A percentile compares a stretch with the other conserved stretches of the same genome.
These are phyloP conservation scores for Aythya baeri DNA, from an alignment of 2,113 vertebrate species.

Conservation along the genomic window DNA sequence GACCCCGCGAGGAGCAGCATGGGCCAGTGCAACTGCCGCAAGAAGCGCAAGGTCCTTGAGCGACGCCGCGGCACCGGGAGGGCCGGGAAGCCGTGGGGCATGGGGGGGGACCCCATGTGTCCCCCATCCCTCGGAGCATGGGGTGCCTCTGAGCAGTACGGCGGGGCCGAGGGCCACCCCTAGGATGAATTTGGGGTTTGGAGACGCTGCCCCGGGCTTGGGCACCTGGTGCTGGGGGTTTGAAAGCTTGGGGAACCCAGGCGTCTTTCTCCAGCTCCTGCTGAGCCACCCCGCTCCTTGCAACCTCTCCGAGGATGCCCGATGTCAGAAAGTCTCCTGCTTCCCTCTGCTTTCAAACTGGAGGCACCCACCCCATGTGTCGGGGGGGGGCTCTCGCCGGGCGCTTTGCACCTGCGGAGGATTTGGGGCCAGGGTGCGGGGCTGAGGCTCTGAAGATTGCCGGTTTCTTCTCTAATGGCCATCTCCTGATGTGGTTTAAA, in stretches of 20 bases:
- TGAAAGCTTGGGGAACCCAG: background rate
- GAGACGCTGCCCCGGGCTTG: accelerated
- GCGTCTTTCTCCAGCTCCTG: background rate
- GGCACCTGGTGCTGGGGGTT: background rate
- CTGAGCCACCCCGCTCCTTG: background rate
- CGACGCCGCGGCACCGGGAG: background rate
- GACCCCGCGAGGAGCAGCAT: background rate
- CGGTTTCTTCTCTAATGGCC: background rate
- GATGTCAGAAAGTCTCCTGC: background rate
- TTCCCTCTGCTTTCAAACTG: background rate
- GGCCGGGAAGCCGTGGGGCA: background rate
- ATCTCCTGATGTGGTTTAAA: background rate
- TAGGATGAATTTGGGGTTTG: background rate
- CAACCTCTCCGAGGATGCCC: background rate
- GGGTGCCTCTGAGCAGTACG: background rate
- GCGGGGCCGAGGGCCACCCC: background rate
- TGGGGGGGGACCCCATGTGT: background rate
- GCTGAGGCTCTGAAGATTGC: background rate
- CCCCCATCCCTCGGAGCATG: background rate
- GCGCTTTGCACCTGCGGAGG: background rate
- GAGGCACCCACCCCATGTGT: background rate
- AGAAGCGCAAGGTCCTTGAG: conserved; percentile 65
- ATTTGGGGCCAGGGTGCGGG: background rate
- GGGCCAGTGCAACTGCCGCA: conserved; percentile 71
- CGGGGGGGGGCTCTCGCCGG: background rate